Percentiles rank a stretch among this genome's conserved stretches.
Evolutionary conservation across 92 coral and sea anemone species (phyloP).

Genomic region (Umimayanthus chanpuru): DNA sequence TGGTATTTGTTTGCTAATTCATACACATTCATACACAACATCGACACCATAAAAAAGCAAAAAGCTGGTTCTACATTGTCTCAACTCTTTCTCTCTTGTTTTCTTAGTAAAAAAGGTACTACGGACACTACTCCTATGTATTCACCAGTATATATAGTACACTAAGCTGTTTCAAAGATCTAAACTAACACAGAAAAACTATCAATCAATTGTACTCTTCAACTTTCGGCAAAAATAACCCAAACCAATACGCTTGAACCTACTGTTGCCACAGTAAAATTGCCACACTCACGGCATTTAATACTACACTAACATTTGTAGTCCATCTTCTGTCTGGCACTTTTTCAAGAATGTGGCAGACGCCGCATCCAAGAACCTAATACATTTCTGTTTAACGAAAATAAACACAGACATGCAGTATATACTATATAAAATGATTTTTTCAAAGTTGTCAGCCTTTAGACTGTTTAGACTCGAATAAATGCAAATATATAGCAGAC

Average conservation of each 20-base stretch:
- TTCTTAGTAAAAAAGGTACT: too few species aligned
- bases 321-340: neutral
- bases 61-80: neutral
- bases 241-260: neutral
- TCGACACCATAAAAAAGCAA: neutral
- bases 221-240: neutral
- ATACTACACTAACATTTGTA: too few species aligned
- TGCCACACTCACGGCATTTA: neutral
- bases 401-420: neutral
- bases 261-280: neutral
- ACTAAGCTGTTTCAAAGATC: too few species aligned
- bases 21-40: too few species aligned
- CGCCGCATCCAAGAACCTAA: neutral
- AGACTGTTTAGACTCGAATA: conserved; percentile 27
- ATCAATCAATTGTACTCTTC: neutral
- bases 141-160: too few species aligned
- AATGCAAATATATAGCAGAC: conserved; percentile 22
- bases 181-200: neutral
- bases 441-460: neutral
- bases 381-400: neutral
- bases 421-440: neutral
- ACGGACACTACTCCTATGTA: too few species aligned
- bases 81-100: neutral
- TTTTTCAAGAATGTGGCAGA: neutral
- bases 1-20: neutral